Evolutionary conservation across 2,113 vertebrate species (phyloP), one percentile per base, ranked within the genome.

Genomic region (Hiodon alosoides): DNA sequence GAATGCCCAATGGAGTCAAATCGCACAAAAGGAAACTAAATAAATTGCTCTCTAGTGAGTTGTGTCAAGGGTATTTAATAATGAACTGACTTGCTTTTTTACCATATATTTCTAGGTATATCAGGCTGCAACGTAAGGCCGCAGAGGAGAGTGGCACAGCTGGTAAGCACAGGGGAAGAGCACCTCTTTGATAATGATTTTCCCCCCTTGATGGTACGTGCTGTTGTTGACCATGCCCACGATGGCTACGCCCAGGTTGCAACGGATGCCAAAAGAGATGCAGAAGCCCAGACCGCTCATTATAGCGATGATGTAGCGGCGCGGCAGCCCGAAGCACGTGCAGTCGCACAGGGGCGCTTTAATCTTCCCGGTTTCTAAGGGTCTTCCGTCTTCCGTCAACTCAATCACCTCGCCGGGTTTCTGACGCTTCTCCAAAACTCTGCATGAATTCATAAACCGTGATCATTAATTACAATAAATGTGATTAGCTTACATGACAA

Each of bases 201-300:
- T 97, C 73, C 95, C 95, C 81, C 93, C 94, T 76, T 89, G 87
- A 79, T 98, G 96, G 72, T 95, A 89, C 47, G 97, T 98, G 92
- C 90, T 92, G 90, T 98, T 98, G 81, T 98, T 99, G 84, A 99
- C 97, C 97, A 99, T 98, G 86, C 93, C 95, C 87, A 99, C 97
- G 81, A 98, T 98, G 87, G 97, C 97, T 90, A 99, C 96, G 79
- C 97, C 97, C 88, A 99, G 82, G 80, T 99, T 99, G 86, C 97
- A 99, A 54, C 97, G 95, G 89, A 99, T 99, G 7, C 97, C 96
- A 85, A 99, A 99, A 80, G 96, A 98, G 84, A 99, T 99, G 90
- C 97, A 99, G 94, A 98, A 99, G 82, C 97, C 97, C 75, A 99
- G 89, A 79, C 96, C 97, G 4, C 96, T 98, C 93, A 99, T 95